These are phyloP conservation scores for Eupithecia insigniata DNA, from an alignment of 2,888 invertebrate species.

Conservation along the genomic window DNA sequence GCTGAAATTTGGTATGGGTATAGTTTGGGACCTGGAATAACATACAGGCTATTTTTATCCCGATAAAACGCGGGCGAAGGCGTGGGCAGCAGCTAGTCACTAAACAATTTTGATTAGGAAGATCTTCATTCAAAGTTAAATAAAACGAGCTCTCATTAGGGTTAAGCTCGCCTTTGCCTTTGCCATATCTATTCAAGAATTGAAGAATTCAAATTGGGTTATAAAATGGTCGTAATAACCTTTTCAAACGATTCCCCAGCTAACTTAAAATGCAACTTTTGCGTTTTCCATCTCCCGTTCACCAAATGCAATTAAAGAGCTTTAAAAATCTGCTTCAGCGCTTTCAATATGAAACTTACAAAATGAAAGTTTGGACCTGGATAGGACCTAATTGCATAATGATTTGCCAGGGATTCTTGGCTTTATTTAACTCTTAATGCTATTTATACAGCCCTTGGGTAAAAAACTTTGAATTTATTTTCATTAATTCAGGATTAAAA, in stretches of 20 bases:
- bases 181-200: background rate
- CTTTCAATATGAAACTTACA: conserved; percentile 46
- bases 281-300: conserved; percentile 36
- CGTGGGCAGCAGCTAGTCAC: no score
- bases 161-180: background rate
- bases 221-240: conserved; percentile 11
- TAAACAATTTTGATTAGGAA: background rate
- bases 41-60: no score
- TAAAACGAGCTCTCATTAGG: background rate
- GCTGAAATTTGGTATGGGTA: no score
- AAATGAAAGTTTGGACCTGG: conserved; percentile 27
- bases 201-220: background rate
- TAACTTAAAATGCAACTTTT: conserved; percentile 36
- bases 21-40: no score
- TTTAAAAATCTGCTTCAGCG: conserved; percentile 45
- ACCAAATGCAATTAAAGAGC: conserved; percentile 47
- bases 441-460: background rate
- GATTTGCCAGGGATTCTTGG: conserved; percentile 11
- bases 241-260: conserved; percentile 22
- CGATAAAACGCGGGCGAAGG: no score
- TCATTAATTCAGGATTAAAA: background rate
- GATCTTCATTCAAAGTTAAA: background rate
- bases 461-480: background rate
- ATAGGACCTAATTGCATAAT: conserved; percentile 32
- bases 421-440: background rate